Conservation (phyloP, 1,140 invertebrate genomes). For the Neodiprion fabricii region DNA sequence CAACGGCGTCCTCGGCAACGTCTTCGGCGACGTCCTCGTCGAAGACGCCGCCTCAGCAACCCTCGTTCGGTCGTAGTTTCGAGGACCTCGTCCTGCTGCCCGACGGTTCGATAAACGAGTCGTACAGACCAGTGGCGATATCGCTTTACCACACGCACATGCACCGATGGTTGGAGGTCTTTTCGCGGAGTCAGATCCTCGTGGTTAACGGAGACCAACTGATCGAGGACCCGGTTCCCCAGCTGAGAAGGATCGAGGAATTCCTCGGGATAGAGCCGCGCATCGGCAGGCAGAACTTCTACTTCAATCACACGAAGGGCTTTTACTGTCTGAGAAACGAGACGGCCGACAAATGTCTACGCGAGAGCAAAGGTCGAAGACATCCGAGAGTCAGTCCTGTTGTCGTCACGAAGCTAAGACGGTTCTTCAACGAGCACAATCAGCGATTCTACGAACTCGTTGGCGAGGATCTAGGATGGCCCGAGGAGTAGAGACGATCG, state of each 20-base stretch:
- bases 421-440: slow-evolving; percentile 95
- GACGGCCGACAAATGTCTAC: slow-evolving; percentile 87
- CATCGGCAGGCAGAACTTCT: slow-evolving; percentile 90
- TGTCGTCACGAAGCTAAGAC: slow-evolving; percentile 85
- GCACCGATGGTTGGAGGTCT: slow-evolving; percentile 85
- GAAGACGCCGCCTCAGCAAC: slow-evolving; percentile 30
- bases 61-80: slow-evolving; percentile 66
- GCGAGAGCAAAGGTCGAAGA: slow-evolving; percentile 92
- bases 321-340: slow-evolving; percentile 94
- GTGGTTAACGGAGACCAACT: slow-evolving; percentile 95
- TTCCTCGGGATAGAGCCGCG: slow-evolving; percentile 84
- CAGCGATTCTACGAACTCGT: slow-evolving; percentile 94
- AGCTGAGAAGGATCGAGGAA: slow-evolving; percentile 85
- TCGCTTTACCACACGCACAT: slow-evolving; percentile 87
- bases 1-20: slow-evolving; percentile 66
- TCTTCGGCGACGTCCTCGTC: slow-evolving; percentile 39
- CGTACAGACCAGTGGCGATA: slow-evolving; percentile 81
- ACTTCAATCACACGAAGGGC: slow-evolving; percentile 96
- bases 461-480: slow-evolving; percentile 91
- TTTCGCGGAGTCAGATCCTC: slow-evolving; percentile 88
- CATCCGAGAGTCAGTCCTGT: slow-evolving; percentile 87
- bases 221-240: slow-evolving; percentile 92
- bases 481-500: slow-evolving; percentile 68
- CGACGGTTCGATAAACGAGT: slow-evolving; percentile 83
- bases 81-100: slow-evolving; percentile 81